phyloP scores from a whole-genome alignment of 2,888 invertebrate genomes.

The Chrysolina americana region DNA sequence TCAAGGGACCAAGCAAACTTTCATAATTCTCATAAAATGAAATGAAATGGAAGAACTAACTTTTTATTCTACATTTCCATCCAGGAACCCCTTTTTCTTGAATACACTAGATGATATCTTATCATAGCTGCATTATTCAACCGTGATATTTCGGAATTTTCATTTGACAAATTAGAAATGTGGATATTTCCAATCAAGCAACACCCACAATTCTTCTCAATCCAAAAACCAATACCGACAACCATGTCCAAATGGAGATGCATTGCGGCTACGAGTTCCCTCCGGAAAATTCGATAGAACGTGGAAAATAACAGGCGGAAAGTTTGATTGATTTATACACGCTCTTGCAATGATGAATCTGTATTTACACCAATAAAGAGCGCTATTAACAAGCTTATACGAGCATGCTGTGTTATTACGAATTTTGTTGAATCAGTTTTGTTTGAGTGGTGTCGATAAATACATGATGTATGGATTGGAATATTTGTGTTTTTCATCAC shows the following conservation, averaged over 20 bases:
- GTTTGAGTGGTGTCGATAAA: background rate
- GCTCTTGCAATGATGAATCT: constrained; percentile 26
- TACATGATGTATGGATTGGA: constrained; percentile 4
- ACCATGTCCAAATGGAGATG: constrained; percentile 8
- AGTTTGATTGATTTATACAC: constrained; percentile 36
- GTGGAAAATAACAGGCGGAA: constrained; percentile 22
- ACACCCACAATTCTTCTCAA: background rate
- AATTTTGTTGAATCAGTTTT: constrained; percentile 25
- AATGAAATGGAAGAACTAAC: too few relatives aligned
- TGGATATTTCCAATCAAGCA: background rate
- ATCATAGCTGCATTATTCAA: too few relatives aligned
- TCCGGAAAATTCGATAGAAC: constrained; percentile 18
- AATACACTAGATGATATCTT: too few relatives aligned
- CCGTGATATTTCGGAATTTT: too few relatives aligned
- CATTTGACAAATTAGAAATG: too few relatives aligned
- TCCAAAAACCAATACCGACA: background rate
- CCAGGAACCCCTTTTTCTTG: too few relatives aligned
- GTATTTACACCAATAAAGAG: constrained; percentile 36
- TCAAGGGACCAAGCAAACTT: too few relatives aligned
- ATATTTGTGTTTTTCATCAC: background rate
- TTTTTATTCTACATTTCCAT: too few relatives aligned
- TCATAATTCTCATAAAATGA: too few relatives aligned
- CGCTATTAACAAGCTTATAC: constrained; percentile 30
- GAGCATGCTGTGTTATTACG: constrained; percentile 14
- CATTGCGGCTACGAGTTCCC: constrained; percentile 6